Evolutionary conservation across 2,797 vertebrate genomes (phyloP), one percentile per base, ranked within the genome.

Genomic region (Aplochiton taeniatus): DNA sequence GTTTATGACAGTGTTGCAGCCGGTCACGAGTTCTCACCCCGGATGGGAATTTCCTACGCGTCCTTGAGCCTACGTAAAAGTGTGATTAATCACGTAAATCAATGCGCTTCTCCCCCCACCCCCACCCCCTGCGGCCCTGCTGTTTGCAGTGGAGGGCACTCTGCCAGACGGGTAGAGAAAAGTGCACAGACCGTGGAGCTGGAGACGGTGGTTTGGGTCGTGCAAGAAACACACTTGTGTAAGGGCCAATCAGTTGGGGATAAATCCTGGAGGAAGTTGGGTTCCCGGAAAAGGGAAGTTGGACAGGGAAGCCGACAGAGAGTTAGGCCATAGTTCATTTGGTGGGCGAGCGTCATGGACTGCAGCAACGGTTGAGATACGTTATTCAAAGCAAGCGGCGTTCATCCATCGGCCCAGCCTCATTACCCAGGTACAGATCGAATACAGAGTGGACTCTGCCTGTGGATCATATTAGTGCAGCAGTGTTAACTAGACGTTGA

Each of bases 401-500:
- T n/a, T n/a, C n/a, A n/a, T n/a, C n/a, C n/a, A n/a, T n/a, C n/a
- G 65, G 31, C 6, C 2, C 31, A 31, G 31, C 31, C 31, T 77
- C 46, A 70, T 60, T 44, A 46, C 43, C 20, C 10, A 42, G 66
- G 69, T 58, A 46, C 59, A 44, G 56, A 69, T 65, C 14, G 64
- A 69, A 58, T 2, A 41, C 16, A 58, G 57, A 61, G 58, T 14
- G 1, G 61, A 31, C 3, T 31, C 31, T 31, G 31, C 68, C 66
- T 57, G 63, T 70, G 68, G 57, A 68, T 63, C 61, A 70, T 68
- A 64, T 8, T 9, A 9, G 44, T 9, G 60, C 65, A 69, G 50
- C 49, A 54, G 74, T 54, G 63, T 54, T 81, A 83, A 88, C 82
- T 74, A 80, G 79, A 75, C 73, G 63, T 68, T 83, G 76, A 89